Conservation (phyloP, 2,888 invertebrate genomes). For the Lissocephala sabroskyi region DNA sequence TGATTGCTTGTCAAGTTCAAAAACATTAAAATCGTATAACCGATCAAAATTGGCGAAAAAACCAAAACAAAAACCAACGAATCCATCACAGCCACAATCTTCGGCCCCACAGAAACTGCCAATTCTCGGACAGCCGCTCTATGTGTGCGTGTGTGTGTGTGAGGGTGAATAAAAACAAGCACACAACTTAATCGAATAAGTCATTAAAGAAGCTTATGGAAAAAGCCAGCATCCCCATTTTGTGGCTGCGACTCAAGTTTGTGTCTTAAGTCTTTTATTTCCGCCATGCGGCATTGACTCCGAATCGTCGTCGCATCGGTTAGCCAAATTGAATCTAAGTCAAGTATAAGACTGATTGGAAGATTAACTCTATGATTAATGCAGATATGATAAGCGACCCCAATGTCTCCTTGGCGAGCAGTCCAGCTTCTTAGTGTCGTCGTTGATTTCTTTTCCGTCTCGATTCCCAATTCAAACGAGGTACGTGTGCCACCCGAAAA, state of each 20-base stretch:
- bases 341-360: not conserved
- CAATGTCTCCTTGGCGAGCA: too few species aligned
- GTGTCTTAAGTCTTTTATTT: constrained; percentile 57
- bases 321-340: too few species aligned
- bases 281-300: constrained; percentile 30
- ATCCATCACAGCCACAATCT: not conserved
- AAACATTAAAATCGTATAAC: constrained; percentile 53
- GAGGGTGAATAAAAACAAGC: constrained; percentile 17
- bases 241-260: constrained; percentile 29
- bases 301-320: constrained; percentile 24
- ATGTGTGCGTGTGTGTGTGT: constrained; percentile 3
- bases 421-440: too few species aligned
- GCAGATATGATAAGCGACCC: too few species aligned
- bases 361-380: not conserved
- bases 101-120: constrained; percentile 6
- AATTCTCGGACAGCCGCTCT: too few species aligned
- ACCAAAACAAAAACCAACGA: not conserved
- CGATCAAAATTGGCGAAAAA: constrained; percentile 5
- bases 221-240: not conserved
- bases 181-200: constrained; percentile 41
- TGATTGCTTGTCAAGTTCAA: constrained; percentile 49
- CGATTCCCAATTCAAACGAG: constrained; percentile 26
- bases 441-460: not conserved
- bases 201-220: constrained; percentile 32
- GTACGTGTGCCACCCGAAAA: constrained; percentile 19